Base-by-base conservation (phyloP, 2,888 invertebrate genomes). In the Parochlus steinenii region DNA sequence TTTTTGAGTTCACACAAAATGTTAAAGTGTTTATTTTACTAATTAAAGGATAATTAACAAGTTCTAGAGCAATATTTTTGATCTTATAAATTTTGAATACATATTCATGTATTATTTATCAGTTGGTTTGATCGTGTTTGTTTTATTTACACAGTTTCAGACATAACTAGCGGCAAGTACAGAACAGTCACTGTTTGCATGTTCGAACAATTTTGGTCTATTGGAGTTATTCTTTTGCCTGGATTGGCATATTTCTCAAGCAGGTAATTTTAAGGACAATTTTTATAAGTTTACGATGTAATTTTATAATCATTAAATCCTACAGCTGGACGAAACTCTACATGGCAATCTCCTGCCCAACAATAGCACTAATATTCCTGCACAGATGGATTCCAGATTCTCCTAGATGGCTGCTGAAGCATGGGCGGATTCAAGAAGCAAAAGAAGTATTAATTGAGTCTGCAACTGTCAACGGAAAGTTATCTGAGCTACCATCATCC, bases 141-240 rank as follows among this genome's bases (percentile, higher is more conserved):
- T 22, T 37, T 27, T 14, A n/a, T 37, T 46, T 8, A n/a, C n/a
- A n/a, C 40, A 63, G 62, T 62, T 49, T 47, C 52, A 28, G 62
- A 62, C 41, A 61, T 62, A 34, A 58, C 57, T 5, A 54, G 54
- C 12, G 62, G 61, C 23, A 58, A 53, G 14, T 53, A 55, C 41
- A 53, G 53, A 37, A 57, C 54, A 3, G 54, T 55, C 23, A 53
- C 57, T 2, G 49, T 52, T 8, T 56, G 58, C 3, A 48, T 58
- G 6, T 63, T 61, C 41, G 63, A 63, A 41, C 56, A 56, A 38
- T 61, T 62, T 44, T 63, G 63, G 63, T 62, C 62, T 10, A 48
- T 63, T 43, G 62, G 62, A 11, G 61, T 63, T n/a, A 60, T 63
- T 44, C 43, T 61, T 44, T 44, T 63, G 40, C 61, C 62, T 3